These are phyloP conservation scores for Hyla sarda DNA, from an alignment of 2,113 vertebrate genomes.

Conservation along the genomic window DNA sequence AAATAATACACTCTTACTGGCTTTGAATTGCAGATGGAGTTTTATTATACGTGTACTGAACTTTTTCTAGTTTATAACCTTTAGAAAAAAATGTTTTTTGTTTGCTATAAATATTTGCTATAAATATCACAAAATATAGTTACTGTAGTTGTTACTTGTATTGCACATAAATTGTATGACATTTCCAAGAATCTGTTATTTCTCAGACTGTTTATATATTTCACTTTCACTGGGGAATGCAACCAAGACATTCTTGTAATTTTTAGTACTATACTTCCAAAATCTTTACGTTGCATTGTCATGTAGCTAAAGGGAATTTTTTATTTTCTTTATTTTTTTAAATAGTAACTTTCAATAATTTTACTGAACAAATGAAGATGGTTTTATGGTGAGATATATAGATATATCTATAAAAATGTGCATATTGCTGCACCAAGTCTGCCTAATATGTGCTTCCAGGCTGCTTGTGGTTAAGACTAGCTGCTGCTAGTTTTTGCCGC, in stretches of 20 bases:
- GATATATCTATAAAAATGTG: no score
- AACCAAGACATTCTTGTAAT: conserved; percentile 59
- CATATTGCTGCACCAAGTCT: no score
- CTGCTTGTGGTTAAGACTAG: no score
- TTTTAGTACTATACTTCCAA: conserved; percentile 18
- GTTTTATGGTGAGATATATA: no score
- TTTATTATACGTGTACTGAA: conserved; percentile 14
- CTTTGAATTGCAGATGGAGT: neutral
- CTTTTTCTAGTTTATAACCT: conserved; percentile 34
- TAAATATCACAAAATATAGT: conserved; percentile 70
- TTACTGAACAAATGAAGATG: no score
- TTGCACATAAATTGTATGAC: conserved; percentile 48
- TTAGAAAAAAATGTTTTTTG: conserved; percentile 5
- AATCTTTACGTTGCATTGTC: neutral
- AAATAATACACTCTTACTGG: neutral
- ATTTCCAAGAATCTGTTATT: conserved; percentile 53
- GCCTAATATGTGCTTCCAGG: no score
- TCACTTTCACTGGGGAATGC: conserved; percentile 28
- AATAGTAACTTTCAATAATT: no score
- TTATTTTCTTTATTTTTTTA: no score
- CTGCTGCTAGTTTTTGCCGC: no score
- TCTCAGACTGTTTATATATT: conserved; percentile 41
- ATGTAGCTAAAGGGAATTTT: neutral
- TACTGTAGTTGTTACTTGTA: conserved; percentile 35
- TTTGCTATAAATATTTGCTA: conserved; percentile 35